These are phyloP conservation scores for Ecdyonurus torrentis DNA, from an alignment of 2,888 invertebrate genomes.

Conservation along the genomic window DNA sequence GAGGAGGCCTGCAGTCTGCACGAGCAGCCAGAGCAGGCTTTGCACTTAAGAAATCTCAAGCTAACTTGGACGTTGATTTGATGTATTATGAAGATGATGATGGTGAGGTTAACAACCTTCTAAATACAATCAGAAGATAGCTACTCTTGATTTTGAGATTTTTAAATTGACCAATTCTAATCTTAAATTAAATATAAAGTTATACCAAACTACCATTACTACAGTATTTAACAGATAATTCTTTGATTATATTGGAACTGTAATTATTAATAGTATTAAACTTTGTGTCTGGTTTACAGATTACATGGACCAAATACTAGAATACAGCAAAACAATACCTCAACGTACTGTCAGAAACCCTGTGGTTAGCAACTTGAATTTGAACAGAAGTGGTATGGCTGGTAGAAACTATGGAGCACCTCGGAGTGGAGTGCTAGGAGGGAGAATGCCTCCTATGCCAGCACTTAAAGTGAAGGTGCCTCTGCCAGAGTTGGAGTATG, in stretches of 20 bases:
- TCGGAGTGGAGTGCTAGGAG: not conserved
- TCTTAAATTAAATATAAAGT: too few species aligned
- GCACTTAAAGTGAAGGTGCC: not conserved
- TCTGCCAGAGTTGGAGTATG: not conserved
- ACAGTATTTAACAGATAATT: too few species aligned
- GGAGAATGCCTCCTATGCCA: too few species aligned
- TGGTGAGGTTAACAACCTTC: not conserved
- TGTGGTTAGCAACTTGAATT: too few species aligned
- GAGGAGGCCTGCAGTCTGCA: not conserved
- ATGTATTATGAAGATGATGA: not conserved
- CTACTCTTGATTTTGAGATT: too few species aligned
- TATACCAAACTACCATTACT: too few species aligned
- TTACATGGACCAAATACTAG: not conserved
- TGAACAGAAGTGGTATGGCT: too few species aligned
- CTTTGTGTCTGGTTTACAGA: too few species aligned
- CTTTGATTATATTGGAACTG: too few species aligned
- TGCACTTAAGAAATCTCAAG: not conserved
- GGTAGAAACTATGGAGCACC: not conserved
- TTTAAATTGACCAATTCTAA: too few species aligned
- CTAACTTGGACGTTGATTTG: not conserved
- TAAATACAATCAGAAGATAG: too few species aligned
- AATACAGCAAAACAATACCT: not conserved
- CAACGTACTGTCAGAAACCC: not conserved
- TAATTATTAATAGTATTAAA: too few species aligned
- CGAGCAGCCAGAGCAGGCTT: not conserved